Evolutionary conservation across 2,888 invertebrate genomes (phyloP), one percentile per base, ranked within the genome.

Genomic region (Epiblema foenella): DNA sequence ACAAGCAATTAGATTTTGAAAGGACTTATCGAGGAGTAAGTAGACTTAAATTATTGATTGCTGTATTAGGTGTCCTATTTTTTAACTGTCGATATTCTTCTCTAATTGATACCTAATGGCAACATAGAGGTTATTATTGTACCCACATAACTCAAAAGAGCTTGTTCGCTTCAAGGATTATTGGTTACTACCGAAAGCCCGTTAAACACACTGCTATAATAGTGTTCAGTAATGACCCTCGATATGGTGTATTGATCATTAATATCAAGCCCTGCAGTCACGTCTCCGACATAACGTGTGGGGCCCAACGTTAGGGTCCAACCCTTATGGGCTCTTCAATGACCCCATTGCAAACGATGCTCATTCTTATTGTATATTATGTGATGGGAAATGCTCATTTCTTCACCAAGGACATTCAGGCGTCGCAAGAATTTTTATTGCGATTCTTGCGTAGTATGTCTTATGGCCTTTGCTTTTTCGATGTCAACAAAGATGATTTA

Each of bases 161-260:
- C 24, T 60, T 59, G n/a, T 52, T 51, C 63, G 37, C 63, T 52
- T 7, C 63, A 37, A 37, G 39, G 39, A 39, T n/a, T 15, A 24
- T 42, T 18, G 46, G 29, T 60, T 52, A 58, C 29, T 64, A 59
- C 29, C 42, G 58, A 42, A 2, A n/a, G 11, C 12, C 59, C 59
- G 33, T 70, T 65, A 59, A 54, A 39, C 52, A 20, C 65, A 60
- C 70, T 39, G 39, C 57, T 46, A 20, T 60, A 60, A 70, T 70
- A 71, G 60, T 54, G 39, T 42, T 60, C 29, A 39, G 18, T 62
- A 71, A 71, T 71, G 67, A 62, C 71, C 71, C 60, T 51, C 67
- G 62, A 67, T 66, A 12, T 56, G 39, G 57, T 20, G 65, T 52
- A 71, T 62, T 39, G 71, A 67, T 62, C 67, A 56, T 71, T 71